Conservation (phyloP, 2,888 invertebrate species). For the Epistrophella euchroma region DNA sequence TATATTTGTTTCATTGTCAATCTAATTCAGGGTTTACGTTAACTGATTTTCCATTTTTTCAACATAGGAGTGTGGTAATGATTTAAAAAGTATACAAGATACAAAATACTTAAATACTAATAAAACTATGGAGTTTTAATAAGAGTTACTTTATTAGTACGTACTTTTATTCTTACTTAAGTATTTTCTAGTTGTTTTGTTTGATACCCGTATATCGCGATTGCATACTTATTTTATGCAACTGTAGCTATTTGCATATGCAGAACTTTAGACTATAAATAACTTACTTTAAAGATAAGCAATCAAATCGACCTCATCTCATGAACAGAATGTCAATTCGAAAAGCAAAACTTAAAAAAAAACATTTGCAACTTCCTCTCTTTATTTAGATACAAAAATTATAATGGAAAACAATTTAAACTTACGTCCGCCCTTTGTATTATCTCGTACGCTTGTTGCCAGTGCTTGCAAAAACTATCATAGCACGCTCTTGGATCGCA, state of each 20-base stretch:
- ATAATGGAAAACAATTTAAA: conserved; percentile 47
- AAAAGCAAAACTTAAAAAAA: conserved; percentile 13
- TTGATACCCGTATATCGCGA: background rate
- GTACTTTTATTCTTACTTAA: background rate
- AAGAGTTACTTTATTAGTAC: background rate
- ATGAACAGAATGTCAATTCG: conserved; percentile 20
- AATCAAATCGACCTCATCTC: conserved; percentile 19
- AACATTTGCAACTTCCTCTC: conserved; percentile 53
- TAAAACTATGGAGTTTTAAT: background rate
- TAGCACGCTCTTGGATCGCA: conserved; percentile 95
- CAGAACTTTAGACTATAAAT: background rate
- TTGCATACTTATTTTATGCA: background rate
- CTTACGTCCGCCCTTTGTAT: conserved; percentile 88
- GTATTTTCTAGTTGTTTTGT: background rate
- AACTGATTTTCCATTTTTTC: too few relatives aligned
- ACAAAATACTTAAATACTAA: too few relatives aligned
- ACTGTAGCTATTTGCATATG: background rate
- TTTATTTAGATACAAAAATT: conserved; percentile 12
- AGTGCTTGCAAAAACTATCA: conserved; percentile 96
- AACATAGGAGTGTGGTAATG: too few relatives aligned
- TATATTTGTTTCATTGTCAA: too few relatives aligned
- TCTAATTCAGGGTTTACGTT: too few relatives aligned
- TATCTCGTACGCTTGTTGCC: conserved; percentile 95
- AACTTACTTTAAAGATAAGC: conserved; percentile 13
- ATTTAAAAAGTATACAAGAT: too few relatives aligned